Evolutionary conservation across 2,888 invertebrate genomes (phyloP).

Genomic region (Eledone cirrhosa): DNA sequence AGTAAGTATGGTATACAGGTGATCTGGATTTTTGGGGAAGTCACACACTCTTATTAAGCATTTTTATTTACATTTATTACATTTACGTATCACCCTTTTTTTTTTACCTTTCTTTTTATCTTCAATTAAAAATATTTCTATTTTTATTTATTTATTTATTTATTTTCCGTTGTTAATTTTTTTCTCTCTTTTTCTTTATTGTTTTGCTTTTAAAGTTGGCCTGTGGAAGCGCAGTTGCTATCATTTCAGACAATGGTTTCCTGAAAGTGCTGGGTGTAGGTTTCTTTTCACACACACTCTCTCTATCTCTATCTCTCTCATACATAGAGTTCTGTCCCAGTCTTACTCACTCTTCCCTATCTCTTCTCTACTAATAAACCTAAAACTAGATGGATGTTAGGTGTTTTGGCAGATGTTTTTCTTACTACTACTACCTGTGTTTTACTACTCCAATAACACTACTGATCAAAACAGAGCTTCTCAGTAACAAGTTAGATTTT

Average conservation of each 20-base stretch:
- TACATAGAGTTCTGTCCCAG: neutral
- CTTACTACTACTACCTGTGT: too few relatives aligned
- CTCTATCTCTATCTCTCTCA: neutral
- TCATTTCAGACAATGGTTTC: slow-evolving; percentile 54
- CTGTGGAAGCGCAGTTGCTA: slow-evolving; percentile 58
- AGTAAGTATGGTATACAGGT: slow-evolving; percentile 27
- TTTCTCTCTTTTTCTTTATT: slow-evolving; percentile 33
- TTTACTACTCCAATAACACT: too few relatives aligned
- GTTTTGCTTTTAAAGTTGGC: slow-evolving; percentile 55
- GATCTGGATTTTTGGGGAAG: slow-evolving; percentile 18
- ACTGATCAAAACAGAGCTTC: too few relatives aligned
- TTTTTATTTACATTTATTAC: slow-evolving; percentile 12
- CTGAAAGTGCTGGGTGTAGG: slow-evolving; percentile 35
- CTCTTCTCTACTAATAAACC: neutral
- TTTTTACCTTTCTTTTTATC: neutral
- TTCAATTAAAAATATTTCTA: neutral
- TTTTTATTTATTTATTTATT: neutral
- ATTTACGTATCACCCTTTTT: slow-evolving; percentile 18
- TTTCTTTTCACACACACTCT: slow-evolving; percentile 24
- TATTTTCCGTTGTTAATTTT: slow-evolving; percentile 3
- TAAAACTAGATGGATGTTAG: too few relatives aligned
- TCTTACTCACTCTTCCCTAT: neutral
- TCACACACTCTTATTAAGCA: slow-evolving; percentile 13
- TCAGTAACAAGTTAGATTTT: too few relatives aligned
- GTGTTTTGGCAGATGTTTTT: too few relatives aligned